A percentile compares a stretch with the other conserved stretches of the same genome.
These are phyloP conservation scores for Hemiprocne comata DNA, from an alignment of 2,113 vertebrate genomes.

Conservation along the genomic window DNA sequence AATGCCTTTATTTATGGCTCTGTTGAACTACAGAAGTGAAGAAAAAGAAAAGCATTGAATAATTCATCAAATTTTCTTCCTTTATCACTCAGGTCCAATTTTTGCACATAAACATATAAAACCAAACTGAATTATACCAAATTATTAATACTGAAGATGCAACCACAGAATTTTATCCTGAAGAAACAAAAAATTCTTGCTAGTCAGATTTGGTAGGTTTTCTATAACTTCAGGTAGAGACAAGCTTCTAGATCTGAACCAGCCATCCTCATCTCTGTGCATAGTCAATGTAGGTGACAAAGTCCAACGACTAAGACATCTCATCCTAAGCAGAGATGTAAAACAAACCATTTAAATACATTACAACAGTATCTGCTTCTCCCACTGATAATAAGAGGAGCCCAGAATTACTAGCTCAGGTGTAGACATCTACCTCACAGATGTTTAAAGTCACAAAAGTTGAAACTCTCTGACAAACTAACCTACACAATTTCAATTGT, in stretches of 20 bases:
- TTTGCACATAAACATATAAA: neutral
- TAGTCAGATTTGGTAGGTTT: neutral
- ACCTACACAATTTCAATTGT: accelerated
- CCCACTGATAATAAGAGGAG: neutral
- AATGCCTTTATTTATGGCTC: neutral
- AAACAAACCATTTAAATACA: neutral
- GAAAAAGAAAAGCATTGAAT: conserved; percentile 8
- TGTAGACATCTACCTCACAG: neutral
- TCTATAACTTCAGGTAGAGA: neutral
- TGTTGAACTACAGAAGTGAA: neutral
- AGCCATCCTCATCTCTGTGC: neutral
- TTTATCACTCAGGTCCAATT: neutral
- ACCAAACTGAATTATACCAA: neutral
- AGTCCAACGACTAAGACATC: neutral
- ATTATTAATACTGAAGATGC: neutral
- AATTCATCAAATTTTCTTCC: conserved; percentile 16
- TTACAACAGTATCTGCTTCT: neutral
- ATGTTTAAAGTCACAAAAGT: neutral
- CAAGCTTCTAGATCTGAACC: neutral
- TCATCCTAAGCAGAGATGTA: neutral
- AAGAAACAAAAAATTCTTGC: neutral
- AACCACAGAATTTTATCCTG: neutral
- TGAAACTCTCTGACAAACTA: neutral
- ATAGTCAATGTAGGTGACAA: neutral
- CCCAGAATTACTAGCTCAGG: neutral